Evolutionary conservation across 2,797 vertebrate species (phyloP), one percentile per base, ranked within the genome.

Genomic region (Rhynchotus rufescens): DNA sequence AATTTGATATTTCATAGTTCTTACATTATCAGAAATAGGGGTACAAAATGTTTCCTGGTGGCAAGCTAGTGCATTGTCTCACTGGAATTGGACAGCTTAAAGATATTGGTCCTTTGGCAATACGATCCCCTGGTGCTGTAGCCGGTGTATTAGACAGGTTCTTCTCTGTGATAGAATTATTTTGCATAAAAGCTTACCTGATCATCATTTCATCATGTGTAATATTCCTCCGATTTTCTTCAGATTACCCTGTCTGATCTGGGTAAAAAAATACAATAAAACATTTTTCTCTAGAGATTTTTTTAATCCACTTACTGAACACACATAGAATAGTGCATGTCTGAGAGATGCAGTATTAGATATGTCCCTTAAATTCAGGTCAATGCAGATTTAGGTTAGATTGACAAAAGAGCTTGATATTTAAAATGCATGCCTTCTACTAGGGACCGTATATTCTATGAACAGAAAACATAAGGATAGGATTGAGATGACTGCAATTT

Each of bases 231-330:
- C 8, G 42, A 5, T 78, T 75, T 88, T 84, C 32, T 78, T 25
- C 14, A 65, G 5, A 19, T 78, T 88, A 45, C 4, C 2, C 9
- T 49, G 1, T 36, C 32, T 85, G 25, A 15, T 78, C 14, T 75
- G 61, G 5, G 2, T 34, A 72, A 71, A 67, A 52, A 40, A 40
- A 40, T 13, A 44, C 67, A 0, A 30, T 13, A 44, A 65, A 49
- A 0, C 0, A 8, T 52, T 38, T 38, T 49, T 21, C 4, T 52
- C 14, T 57, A 12, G 40, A 26, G 8, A 11, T 61, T 30, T 20
- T 66, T 62, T 52, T 8, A 38, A 38, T 61, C n/a, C 2, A 16
- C 3, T 30, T 64, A n/a, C 51, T 81, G 6, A 1, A 81, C 80
- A 66, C 40, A 2, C 6, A 45, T 62, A 40, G 25, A 22, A 80